Evolutionary conservation across 2,113 vertebrate species (phyloP).

Genomic region (Malurus melanocephalus): DNA sequence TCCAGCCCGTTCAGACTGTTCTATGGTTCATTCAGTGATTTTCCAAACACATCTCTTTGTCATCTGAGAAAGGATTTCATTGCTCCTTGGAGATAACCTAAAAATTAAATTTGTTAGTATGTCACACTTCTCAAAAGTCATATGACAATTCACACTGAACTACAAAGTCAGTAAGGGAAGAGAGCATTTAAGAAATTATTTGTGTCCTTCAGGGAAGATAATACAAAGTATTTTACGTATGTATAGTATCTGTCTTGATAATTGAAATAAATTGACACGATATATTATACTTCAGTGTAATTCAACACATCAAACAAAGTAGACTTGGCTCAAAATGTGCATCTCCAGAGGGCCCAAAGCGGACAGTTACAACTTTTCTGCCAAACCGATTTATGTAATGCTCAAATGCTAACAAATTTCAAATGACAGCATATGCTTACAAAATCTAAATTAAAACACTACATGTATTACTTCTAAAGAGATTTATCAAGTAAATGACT

Average conservation of each 20-base stretch:
- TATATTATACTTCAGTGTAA: not conserved
- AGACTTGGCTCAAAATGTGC: not conserved
- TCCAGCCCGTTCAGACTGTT: not conserved
- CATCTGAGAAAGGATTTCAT: not conserved
- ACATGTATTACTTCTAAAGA: not conserved
- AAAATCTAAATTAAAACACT: not conserved
- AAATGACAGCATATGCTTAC: not conserved
- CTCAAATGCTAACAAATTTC: not conserved
- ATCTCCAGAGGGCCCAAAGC: not conserved
- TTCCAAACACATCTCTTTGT: not conserved
- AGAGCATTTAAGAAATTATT: not conserved
- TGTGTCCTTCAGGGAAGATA: not conserved
- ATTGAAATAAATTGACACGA: conserved; percentile 5
- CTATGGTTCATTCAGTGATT: not conserved
- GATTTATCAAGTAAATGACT: not conserved
- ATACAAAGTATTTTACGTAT: not conserved
- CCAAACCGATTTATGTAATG: not conserved
- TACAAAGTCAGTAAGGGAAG: not conserved
- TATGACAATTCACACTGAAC: not conserved
- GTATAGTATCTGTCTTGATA: not conserved
- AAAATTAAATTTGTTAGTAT: not conserved
- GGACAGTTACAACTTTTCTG: not conserved
- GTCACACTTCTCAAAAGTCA: not conserved
- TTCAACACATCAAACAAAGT: not conserved
- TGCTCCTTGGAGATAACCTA: not conserved